These are phyloP conservation scores for Apeira syringaria DNA, from an alignment of 2,888 invertebrate genomes.

Conservation along the genomic window DNA sequence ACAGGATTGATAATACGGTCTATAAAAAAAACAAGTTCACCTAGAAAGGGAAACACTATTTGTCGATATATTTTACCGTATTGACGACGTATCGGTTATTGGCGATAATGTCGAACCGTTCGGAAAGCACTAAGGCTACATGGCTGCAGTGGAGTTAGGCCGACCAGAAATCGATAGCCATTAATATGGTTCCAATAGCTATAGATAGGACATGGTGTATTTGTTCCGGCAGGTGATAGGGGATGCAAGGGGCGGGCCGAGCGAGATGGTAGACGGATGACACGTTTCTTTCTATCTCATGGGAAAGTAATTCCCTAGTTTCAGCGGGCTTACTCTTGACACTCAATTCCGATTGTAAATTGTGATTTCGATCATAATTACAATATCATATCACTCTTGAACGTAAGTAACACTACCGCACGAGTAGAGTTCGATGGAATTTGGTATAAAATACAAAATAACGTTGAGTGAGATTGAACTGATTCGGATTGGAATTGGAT, in stretches of 20 bases:
- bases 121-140: constrained; percentile 81
- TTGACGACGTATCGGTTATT: constrained; percentile 80
- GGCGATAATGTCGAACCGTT: constrained; percentile 82
- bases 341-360: neutral
- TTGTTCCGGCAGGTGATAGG: constrained; percentile 65
- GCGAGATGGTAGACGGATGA: constrained; percentile 52
- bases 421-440: no score
- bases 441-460: no score
- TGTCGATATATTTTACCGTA: constrained; percentile 37
- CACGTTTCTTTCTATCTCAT: constrained; percentile 41
- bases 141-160: constrained; percentile 55
- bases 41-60: constrained; percentile 22
- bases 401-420: no score
- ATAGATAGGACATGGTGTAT: constrained; percentile 68
- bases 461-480: no score
- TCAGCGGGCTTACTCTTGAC: no score
- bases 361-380: no score
- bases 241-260: constrained; percentile 51
- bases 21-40: neutral
- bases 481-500: no score
- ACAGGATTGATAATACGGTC: no score
- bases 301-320: neutral
- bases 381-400: no score
- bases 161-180: constrained; percentile 82
- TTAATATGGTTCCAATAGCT: constrained; percentile 69